Base-by-base conservation (phyloP, 2,113 vertebrate genomes). In the Hippocampus zosterae region DNA sequence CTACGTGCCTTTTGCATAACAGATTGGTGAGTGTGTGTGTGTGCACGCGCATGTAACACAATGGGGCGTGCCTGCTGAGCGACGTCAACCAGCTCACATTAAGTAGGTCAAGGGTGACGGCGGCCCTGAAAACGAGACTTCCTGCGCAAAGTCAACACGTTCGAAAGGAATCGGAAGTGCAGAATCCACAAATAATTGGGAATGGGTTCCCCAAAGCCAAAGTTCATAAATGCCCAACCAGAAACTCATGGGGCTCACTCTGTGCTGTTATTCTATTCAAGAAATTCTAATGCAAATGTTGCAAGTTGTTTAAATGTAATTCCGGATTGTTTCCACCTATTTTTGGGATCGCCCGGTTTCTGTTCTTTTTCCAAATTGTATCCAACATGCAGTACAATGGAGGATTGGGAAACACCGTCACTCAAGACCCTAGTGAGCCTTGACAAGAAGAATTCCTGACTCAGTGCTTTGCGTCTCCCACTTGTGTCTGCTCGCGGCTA, bases 91-190 rank as follows among this genome's bases (percentile, higher is more conserved):
- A 50, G 57, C 62, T n/a, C 65, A 56, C 71, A 29, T 21, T 46
- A 87, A 87, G 79, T 89, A 82, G 88, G 88, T 84, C 81, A 92
- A 89, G 90, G 86, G 87, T 91, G 68, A 89, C 55, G 2, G 21
- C 73, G 73, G 63, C 61, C 40, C 10, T 13, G 33, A 40, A 7
- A 18, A 9, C 21, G 13, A 16, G 23, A 46, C n/a, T 29, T 13
- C 23, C 3, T 5, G 23, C 23, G n/a, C 48, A 50, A 50, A 50
- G 48, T 50, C 52, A 27, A 27, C 55, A 59, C 25, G 27, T 33
- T 16, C 15, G 27, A 33, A 59, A 18, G 50, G 21, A 53, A 9
- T 53, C 19, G 21, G 7, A 52, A 18, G 16, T 5, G 33, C 5
- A 37, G 33, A 37, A 37, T 6, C 5, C 33, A 37, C n/a, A 25